phyloP scores from a whole-genome alignment of 2,888 invertebrate species.

The Acanthococcus lagerstroemiae region DNA sequence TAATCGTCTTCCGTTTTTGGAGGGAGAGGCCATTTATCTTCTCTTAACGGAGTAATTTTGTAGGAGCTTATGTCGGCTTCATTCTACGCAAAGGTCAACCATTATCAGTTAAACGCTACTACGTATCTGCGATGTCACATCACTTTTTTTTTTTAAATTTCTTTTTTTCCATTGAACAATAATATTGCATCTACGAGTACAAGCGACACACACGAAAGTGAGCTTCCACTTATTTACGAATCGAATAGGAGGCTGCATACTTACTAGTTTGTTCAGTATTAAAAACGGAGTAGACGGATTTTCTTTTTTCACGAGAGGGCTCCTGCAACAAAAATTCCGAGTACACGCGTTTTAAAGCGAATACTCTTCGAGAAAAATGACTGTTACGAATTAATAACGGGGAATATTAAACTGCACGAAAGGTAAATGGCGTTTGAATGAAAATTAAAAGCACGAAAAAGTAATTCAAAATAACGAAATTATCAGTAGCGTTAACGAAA shows the following conservation, averaged over 20 bases:
- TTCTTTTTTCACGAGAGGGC: neutral
- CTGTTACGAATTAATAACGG: neutral
- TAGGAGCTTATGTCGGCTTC: slow-evolving; percentile 3
- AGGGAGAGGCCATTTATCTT: neutral
- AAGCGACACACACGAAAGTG: too few species aligned
- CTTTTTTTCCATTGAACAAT: neutral
- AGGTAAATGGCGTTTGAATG: too few species aligned
- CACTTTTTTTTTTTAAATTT: neutral
- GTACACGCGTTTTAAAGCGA: too few species aligned
- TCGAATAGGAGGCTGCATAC: too few species aligned
- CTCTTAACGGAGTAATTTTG: slow-evolving; percentile 15
- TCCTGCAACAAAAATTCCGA: too few species aligned
- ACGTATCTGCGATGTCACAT: neutral
- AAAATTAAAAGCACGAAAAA: too few species aligned
- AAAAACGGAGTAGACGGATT: neutral
- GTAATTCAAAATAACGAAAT: too few species aligned
- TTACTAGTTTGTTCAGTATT: neutral
- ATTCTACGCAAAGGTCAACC: neutral
- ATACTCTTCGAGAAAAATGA: too few species aligned
- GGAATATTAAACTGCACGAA: neutral
- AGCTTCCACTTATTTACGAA: too few species aligned
- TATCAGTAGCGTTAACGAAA: too few species aligned
- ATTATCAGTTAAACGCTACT: neutral
- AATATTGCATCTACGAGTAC: neutral
- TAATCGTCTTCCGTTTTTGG: slow-evolving; percentile 10